These are phyloP conservation scores for Tryphoninae sp. DNA, from an alignment of 2,888 invertebrate species.

Conservation along the genomic window DNA sequence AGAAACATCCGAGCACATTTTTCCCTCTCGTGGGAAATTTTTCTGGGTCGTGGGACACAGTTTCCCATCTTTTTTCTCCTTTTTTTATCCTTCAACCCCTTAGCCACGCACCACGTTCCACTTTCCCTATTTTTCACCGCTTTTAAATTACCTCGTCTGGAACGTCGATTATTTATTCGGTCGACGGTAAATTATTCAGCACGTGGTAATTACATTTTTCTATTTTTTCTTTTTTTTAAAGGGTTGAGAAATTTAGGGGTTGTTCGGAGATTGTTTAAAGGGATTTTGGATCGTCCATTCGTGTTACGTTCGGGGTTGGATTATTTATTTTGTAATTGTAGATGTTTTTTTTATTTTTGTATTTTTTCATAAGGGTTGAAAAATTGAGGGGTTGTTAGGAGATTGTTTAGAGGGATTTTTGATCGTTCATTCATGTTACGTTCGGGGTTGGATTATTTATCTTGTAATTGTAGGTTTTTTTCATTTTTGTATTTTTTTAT, in stretches of 20 bases:
- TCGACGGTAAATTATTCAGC: not conserved
- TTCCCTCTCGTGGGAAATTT: constrained; percentile 40
- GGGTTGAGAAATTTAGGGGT: no score
- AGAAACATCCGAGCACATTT: constrained; percentile 55
- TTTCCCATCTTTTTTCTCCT: not conserved
- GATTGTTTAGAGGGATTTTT: not conserved
- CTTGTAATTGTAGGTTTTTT: no score
- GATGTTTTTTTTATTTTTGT: not conserved
- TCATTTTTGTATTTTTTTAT: no score
- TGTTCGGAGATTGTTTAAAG: not conserved
- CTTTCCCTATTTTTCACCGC: constrained; percentile 27
- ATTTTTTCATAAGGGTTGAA: no score
- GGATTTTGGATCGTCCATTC: not conserved
- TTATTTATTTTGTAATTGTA: not conserved
- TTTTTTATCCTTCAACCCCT: constrained; percentile 36
- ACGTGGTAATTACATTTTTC: not conserved
- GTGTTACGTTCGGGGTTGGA: not conserved
- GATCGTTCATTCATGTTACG: no score
- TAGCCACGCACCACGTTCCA: constrained; percentile 44
- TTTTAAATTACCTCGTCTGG: constrained; percentile 16
- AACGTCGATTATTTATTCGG: constrained; percentile 33
- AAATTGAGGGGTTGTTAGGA: not conserved
- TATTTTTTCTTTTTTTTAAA: not conserved
- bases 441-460: no score
- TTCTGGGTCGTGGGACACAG: constrained; percentile 57